A percentile compares a stretch with the other conserved stretches of the same genome.
These are phyloP conservation scores for Lophochroa leadbeateri DNA, from an alignment of 2,113 vertebrate species.

Conservation along the genomic window DNA sequence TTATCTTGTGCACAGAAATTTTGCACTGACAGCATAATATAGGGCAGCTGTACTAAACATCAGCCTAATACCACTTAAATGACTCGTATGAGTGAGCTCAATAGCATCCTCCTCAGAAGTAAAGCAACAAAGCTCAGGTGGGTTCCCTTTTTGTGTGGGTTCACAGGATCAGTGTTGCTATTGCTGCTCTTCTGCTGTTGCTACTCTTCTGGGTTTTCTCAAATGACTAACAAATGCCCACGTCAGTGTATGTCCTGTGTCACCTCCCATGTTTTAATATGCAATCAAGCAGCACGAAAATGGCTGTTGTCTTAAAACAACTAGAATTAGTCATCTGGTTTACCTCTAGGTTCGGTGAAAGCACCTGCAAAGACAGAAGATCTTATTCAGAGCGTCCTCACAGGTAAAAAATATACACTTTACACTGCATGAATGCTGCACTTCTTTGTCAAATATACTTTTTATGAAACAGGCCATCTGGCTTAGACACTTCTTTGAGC, in stretches of 20 bases:
- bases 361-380: conserved; percentile 90
- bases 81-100: not conserved
- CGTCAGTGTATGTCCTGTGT: not conserved
- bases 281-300: not conserved
- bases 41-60: not conserved
- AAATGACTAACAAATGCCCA: not conserved
- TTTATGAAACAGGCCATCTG: not conserved
- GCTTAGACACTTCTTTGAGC: not conserved
- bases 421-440: not conserved
- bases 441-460: not conserved
- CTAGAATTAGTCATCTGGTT: not conserved
- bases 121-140: not conserved
- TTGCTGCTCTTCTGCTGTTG: not conserved
- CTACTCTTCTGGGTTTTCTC: not conserved
- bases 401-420: conserved; percentile 77
- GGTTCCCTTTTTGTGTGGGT: not conserved
- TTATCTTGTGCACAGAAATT: not conserved
- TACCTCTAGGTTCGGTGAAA: conserved; percentile 85
- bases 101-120: not conserved
- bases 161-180: not conserved
- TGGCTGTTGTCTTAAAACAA: not conserved
- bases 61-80: not conserved
- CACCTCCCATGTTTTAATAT: not conserved
- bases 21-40: not conserved
- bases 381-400: conserved; percentile 92